Conservation (phyloP, 2,797 vertebrate genomes). For the Chanos chanos region DNA sequence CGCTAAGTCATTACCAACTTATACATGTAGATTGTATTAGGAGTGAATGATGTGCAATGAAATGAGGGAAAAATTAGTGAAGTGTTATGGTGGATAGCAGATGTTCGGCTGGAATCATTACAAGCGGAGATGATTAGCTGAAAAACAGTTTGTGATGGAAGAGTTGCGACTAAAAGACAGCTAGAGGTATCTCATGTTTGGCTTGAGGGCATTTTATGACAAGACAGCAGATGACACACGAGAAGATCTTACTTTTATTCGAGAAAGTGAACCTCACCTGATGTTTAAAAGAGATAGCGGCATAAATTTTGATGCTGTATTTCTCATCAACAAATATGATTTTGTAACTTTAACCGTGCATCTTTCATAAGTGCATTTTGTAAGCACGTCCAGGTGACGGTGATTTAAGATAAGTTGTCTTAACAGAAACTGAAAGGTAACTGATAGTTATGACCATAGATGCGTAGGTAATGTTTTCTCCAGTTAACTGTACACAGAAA, state of each 20-base stretch:
- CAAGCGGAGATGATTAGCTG: slow-evolving; percentile 89
- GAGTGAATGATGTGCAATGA: slow-evolving; percentile 89
- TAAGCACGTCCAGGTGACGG: no score
- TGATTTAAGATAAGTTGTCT: no score
- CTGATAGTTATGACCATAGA: slow-evolving; percentile 53
- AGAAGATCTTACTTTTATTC: slow-evolving; percentile 15
- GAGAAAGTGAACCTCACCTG: neutral
- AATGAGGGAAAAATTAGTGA: slow-evolving; percentile 92
- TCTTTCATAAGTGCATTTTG: no score
- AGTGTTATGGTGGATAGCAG: slow-evolving; percentile 96
- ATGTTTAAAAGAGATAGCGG: no score
- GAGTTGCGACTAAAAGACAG: slow-evolving; percentile 65
- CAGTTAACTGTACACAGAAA: slow-evolving; percentile 66
- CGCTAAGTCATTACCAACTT: slow-evolving; percentile 96
- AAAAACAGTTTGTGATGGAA: slow-evolving; percentile 75
- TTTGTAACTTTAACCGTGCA: no score
- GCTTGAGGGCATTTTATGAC: slow-evolving; percentile 62
- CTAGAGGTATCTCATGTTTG: slow-evolving; percentile 59
- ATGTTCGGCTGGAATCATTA: slow-evolving; percentile 94
- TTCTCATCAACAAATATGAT: no score
- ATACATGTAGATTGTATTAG: slow-evolving; percentile 96
- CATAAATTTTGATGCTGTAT: no score
- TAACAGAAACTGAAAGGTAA: slow-evolving; percentile 26
- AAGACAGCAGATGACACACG: slow-evolving; percentile 40
- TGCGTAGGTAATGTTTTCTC: slow-evolving; percentile 58